Conservation (phyloP, 2,797 vertebrate species). For the Chiroxiphia lanceolata region DNA sequence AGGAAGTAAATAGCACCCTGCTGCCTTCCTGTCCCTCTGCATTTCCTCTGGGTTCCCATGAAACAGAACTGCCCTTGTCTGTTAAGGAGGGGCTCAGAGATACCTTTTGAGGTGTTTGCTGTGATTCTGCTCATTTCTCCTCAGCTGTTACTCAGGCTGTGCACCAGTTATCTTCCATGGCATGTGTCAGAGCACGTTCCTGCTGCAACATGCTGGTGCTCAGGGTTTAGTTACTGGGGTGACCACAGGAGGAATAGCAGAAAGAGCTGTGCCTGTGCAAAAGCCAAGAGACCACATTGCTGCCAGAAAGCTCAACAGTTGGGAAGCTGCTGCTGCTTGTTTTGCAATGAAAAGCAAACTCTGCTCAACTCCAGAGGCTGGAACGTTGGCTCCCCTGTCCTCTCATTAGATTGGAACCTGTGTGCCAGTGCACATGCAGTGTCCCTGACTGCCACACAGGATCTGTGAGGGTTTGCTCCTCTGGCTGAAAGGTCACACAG, state of each 20-base stretch:
- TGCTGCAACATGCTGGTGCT: not conserved
- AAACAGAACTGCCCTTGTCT: not conserved
- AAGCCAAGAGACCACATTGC: not conserved
- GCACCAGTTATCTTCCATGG: not conserved
- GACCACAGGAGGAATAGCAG: not conserved
- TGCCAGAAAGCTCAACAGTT: not conserved
- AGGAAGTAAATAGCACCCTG: not conserved
- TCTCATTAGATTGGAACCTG: not conserved
- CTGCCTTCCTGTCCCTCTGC: not conserved
- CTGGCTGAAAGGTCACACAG: not conserved
- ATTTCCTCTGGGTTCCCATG: not conserved
- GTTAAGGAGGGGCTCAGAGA: not conserved
- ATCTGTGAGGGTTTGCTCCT: not conserved
- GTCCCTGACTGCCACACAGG: not conserved
- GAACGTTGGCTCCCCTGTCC: not conserved
- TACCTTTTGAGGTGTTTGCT: not conserved
- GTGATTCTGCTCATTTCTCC: not conserved
- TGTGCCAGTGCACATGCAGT: fast-evolving
- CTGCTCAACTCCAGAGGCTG: not conserved
- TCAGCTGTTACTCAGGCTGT: not conserved
- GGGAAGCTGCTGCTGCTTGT: not conserved
- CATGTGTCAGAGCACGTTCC: not conserved
- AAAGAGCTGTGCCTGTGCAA: not conserved
- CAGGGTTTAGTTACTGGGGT: not conserved
- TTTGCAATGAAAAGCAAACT: not conserved